phyloP scores from a whole-genome alignment of 2,797 vertebrate species.

The Neopelma chrysocephalum region DNA sequence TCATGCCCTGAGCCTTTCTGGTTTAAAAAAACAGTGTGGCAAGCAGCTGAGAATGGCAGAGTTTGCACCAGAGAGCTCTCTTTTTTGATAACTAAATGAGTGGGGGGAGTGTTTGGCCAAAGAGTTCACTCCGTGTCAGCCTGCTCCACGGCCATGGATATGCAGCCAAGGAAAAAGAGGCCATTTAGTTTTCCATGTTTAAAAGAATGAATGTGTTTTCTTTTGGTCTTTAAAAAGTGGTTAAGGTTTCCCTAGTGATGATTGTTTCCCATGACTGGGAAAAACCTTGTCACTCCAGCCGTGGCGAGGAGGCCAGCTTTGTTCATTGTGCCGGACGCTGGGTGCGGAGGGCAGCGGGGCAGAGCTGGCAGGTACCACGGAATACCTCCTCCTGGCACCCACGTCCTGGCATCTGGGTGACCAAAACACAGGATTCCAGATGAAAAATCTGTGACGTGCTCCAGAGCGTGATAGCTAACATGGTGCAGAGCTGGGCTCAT shows the following conservation, averaged over 20 bases:
- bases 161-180: slow-evolving; percentile 40
- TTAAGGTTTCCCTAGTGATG: slow-evolving; percentile 70
- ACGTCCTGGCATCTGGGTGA: background rate
- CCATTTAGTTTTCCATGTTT: slow-evolving; percentile 68
- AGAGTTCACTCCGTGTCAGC: background rate
- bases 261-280: slow-evolving; percentile 42
- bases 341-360: background rate
- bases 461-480: accelerated
- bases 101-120: background rate
- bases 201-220: slow-evolving; percentile 55
- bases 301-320: background rate
- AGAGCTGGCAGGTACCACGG: slow-evolving; percentile 45
- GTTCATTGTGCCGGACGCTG: slow-evolving; percentile 42
- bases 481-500: background rate
- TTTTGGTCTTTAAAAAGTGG: slow-evolving; percentile 51
- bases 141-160: background rate
- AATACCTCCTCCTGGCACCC: background rate
- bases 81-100: background rate
- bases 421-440: background rate
- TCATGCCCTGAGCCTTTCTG: background rate
- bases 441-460: background rate
- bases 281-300: slow-evolving; percentile 24
- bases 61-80: background rate
- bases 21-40: background rate
- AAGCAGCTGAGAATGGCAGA: background rate